Conservation (phyloP, 1,140 invertebrate genomes). For the Chironomus tepperi region DNA sequence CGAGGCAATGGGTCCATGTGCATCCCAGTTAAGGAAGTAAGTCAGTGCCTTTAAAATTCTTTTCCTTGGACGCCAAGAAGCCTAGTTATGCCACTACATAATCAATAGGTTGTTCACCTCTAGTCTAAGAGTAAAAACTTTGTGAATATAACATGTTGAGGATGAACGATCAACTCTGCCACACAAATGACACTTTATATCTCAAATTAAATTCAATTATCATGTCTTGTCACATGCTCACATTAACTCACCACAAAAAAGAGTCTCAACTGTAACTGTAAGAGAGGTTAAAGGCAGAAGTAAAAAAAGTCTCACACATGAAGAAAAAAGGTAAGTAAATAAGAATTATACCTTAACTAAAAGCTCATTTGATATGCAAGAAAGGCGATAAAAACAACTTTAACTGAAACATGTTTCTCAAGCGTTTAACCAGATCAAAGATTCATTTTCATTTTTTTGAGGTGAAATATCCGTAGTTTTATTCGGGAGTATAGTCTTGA, state of each 20-base stretch:
- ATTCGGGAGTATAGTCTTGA: constrained; percentile 11
- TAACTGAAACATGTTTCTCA: constrained; percentile 1
- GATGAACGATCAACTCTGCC: too few species aligned
- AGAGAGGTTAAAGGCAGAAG: background rate
- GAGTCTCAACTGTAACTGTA: background rate
- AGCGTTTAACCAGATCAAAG: constrained; percentile 7
- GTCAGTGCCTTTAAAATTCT: too few species aligned
- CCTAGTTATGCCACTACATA: too few species aligned
- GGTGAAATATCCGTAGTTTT: constrained; percentile 7
- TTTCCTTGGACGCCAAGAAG: too few species aligned
- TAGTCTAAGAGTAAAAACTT: too few species aligned
- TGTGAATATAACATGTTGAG: too few species aligned
- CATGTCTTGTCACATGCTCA: too few species aligned
- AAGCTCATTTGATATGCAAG: background rate
- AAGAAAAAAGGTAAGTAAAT: background rate
- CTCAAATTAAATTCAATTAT: background rate
- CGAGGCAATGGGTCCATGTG: too few species aligned
- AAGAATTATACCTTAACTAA: background rate
- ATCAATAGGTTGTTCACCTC: too few species aligned
- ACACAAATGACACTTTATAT: too few species aligned
- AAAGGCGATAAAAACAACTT: constrained; percentile 7
- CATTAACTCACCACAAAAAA: background rate
- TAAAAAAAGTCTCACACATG: background rate
- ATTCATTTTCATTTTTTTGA: background rate
- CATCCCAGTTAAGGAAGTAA: too few species aligned